Conservation (phyloP, 2,888 invertebrate genomes). For the Dolichopus griseipennis region DNA sequence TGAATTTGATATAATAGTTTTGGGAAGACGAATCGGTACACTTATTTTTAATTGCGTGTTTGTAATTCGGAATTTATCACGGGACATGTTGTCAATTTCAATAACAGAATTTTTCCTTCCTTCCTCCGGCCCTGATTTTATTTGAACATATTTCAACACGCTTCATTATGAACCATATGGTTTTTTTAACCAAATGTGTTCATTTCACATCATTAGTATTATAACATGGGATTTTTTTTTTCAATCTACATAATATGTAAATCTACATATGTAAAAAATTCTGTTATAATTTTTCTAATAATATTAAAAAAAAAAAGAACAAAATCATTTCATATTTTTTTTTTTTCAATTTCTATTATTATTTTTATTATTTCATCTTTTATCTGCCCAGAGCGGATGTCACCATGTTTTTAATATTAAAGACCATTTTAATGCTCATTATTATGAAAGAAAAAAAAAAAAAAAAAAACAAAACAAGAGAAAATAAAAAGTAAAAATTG, state of each 20-base stretch:
- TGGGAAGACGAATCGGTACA: no score
- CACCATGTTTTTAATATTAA: background rate
- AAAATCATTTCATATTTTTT: background rate
- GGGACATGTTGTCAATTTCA: no score
- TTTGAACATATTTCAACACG: no score
- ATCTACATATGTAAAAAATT: no score
- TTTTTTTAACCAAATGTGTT: no score
- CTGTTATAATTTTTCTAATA: background rate
- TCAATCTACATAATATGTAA: no score
- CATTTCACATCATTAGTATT: background rate
- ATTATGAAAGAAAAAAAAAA: background rate
- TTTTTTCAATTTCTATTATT: background rate
- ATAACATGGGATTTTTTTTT: background rate
- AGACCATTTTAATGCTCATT: background rate
- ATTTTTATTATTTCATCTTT: background rate
- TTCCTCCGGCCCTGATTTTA: no score
- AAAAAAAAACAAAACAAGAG: background rate
- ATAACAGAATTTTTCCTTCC: no score
- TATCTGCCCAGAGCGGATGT: conserved; percentile 1
- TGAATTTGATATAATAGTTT: no score
- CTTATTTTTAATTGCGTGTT: no score
- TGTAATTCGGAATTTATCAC: no score
- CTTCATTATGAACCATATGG: background rate
- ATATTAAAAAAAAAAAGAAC: background rate
- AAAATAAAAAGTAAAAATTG: background rate